Percentiles rank a stretch among this genome's conserved stretches.
phyloP scores from a whole-genome alignment of 2,888 invertebrate genomes.

The Rosalia funebris region DNA sequence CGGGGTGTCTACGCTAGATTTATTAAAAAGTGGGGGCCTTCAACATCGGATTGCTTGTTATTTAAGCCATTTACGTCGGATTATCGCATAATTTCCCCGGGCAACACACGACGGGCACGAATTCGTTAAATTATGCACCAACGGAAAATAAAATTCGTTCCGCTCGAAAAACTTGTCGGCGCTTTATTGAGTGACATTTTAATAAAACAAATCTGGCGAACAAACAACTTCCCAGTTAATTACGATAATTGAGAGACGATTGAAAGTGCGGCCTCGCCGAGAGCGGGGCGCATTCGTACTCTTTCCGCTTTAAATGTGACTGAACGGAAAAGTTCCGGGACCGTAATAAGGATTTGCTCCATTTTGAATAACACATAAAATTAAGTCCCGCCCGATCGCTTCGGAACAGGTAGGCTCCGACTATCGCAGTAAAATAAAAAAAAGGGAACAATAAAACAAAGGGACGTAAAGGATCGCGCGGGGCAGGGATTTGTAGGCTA shows the following conservation, averaged over 20 bases:
- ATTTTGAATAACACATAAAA: constrained; percentile 57
- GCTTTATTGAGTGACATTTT: constrained; percentile 51
- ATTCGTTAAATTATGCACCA: constrained; percentile 53
- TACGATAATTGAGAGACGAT: constrained; percentile 57
- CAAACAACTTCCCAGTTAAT: constrained; percentile 56
- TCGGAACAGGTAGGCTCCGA: constrained; percentile 15
- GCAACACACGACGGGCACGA: no score
- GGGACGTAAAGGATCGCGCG: constrained; percentile 1
- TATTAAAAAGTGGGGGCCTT: no score
- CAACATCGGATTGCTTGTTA: no score
- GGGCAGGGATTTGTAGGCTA: constrained; percentile 59
- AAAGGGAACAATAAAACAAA: constrained; percentile 19
- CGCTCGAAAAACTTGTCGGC: constrained; percentile 47
- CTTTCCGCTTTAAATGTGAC: constrained; percentile 48
- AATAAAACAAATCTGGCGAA: constrained; percentile 42
- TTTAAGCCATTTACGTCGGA: no score
- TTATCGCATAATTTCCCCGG: no score
- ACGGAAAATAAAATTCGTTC: constrained; percentile 50
- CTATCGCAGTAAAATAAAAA: constrained; percentile 18
- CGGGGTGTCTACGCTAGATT: no score
- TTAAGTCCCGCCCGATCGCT: constrained; percentile 44
- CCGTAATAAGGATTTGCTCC: constrained; percentile 49
- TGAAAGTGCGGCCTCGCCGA: constrained; percentile 43
- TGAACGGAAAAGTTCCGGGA: constrained; percentile 45
- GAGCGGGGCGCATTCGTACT: constrained; percentile 30